Evolutionary conservation across 2,888 invertebrate genomes (phyloP), one percentile per base, ranked within the genome.

Genomic region (Habroteleia sp.): DNA sequence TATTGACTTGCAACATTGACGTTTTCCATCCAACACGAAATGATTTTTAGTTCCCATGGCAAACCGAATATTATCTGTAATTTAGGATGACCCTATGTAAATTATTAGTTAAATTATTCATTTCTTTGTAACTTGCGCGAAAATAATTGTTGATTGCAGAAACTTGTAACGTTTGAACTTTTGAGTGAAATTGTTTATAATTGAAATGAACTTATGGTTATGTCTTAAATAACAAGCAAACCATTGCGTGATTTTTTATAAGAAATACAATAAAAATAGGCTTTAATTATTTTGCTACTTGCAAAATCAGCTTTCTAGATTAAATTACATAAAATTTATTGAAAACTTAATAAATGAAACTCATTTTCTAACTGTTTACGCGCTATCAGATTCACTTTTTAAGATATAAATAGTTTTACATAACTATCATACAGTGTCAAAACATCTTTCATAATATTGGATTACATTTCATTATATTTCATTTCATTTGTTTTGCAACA

Each of bases 291-390:
- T 37, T 8, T 2, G 3, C 16, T 42, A 42, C 16, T 46, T 60
- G 46, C 35, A 46, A 60, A 60, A 60, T 16, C 27, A n/a, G 16
- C 58, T 60, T 60, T 60, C 58, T 46, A 44, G 11, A 35, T 13
- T 0, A 2, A 1, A 35, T 60, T 60, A 46, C 44, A 60, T 60
- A 46, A 60, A 58, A 35, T 46, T 16, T 44, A 60, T 35, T 44
- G 29, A 41, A 41, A 56, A 41, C 8, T 41, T 42, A 7, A 56
- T 11, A 20, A 11, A 20, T 10, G 20, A 41, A 56, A 42, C 31
- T 7, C 10, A 8, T 50, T 35, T 20, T 50, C 50, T 10, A 48
- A 48, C 17, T 8, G 2, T 39, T 39, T 39, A 8, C 5, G 20
- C 23, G 3, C 6, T 50, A 31, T 50, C 50, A n/a, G 35, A 23